Conservation (phyloP, 2,113 vertebrate species). For the Ramphastos sulfuratus region DNA sequence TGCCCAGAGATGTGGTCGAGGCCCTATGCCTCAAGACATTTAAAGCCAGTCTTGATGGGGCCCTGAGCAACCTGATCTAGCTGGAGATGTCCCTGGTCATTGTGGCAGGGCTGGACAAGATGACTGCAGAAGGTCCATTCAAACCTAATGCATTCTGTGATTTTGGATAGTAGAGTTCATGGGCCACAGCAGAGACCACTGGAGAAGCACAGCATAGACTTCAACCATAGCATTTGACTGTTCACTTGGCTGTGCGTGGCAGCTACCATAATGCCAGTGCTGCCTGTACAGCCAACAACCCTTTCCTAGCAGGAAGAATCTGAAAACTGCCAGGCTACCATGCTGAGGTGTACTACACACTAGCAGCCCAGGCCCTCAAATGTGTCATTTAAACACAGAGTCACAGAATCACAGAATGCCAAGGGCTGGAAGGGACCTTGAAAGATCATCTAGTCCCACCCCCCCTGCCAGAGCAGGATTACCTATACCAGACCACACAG, state of each 20-base stretch:
- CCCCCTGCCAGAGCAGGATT: too few species aligned
- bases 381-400: neutral
- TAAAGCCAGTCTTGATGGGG: too few species aligned
- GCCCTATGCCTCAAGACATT: too few species aligned
- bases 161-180: neutral
- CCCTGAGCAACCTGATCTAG: too few species aligned
- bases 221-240: neutral
- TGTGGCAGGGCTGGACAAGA: too few species aligned
- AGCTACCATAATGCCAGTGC: neutral
- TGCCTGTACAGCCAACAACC: neutral
- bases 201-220: neutral
- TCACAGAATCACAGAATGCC: too few species aligned
- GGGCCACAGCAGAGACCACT: neutral
- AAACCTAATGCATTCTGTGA: neutral
- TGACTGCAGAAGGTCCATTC: too few species aligned
- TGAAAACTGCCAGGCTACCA: neutral
- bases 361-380: neutral
- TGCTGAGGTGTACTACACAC: neutral
- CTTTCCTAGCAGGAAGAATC: neutral
- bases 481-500: too few species aligned
- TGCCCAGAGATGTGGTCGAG: too few species aligned
- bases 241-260: neutral
- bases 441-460: too few species aligned
- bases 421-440: too few species aligned
- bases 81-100: too few species aligned